Base-by-base conservation (phyloP, 2,888 invertebrate species). In the Hyposoter didymator region DNA sequence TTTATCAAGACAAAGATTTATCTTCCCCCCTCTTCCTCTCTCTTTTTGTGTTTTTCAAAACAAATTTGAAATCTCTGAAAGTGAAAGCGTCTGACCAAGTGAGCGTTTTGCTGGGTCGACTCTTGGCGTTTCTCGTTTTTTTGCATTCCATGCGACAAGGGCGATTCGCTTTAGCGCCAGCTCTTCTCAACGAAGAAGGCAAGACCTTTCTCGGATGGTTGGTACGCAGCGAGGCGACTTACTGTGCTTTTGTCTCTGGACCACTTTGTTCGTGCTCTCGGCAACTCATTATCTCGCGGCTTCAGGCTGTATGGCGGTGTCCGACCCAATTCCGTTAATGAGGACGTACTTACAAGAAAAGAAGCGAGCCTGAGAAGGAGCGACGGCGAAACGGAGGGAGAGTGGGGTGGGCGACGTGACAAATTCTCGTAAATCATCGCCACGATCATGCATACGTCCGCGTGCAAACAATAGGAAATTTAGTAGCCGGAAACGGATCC, bases 311-410 rank as follows among this genome's bases (percentile, higher is more conserved):
- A 52, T 52, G 75, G 47, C 80, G 67, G 76, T 47, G 67, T 74
- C 87, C 86, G 90, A 91, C 90, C 91, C 87, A 89, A 90, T 90
- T 91, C 83, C 86, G 88, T 89, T 91, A 90, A 91, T 90, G 91
- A 91, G 90, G 79, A 85, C 86, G 87, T 87, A 85, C 87, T 87
- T 87, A 81, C 67, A 67, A 66, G 83, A 78, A 80, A 62, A 28
- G 12, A 45, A 55, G 45, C 66, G 49, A 78, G 47, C 45, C 52
- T 72, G 35, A 67, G 59, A 78, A 28, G 64, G 69, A 19, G 19
- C 45, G 2, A 19, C 45, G 64, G 35, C 49, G 79, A 80, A 78
- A 35, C 39, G 12, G 70, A 70, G 43, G 19, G 22, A 59, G 62
- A 55, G 59, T 28, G 28, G 76, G 64, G 62, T 69, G 39, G 66